Percentiles rank a stretch among this genome's conserved stretches.
phyloP scores from a whole-genome alignment of 2,797 vertebrate species.

The Gallinago nigripennis region DNA sequence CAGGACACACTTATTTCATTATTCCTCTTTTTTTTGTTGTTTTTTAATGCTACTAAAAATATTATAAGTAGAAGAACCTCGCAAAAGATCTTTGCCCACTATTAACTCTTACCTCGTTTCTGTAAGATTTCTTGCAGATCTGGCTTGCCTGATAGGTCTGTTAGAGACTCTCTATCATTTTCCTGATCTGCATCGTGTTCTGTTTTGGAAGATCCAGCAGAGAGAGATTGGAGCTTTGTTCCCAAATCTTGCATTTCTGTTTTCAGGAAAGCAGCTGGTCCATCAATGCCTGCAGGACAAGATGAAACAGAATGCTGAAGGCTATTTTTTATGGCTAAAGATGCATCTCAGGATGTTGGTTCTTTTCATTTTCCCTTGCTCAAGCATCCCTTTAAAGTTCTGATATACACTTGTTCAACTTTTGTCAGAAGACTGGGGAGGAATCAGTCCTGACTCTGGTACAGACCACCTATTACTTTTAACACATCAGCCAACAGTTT shows the following conservation, averaged over 20 bases:
- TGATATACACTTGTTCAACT: not conserved
- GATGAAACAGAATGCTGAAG: not conserved
- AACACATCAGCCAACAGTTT: not conserved
- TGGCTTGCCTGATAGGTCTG: slow-evolving; percentile 78
- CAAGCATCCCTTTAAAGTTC: not conserved
- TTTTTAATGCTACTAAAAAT: not conserved
- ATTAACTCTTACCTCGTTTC: slow-evolving; percentile 82
- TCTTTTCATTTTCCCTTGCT: not conserved
- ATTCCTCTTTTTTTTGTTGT: not conserved
- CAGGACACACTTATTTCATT: not conserved
- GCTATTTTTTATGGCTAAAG: not conserved
- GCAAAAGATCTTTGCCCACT: slow-evolving; percentile 78
- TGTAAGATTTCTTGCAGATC: slow-evolving; percentile 91
- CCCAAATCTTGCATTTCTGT: slow-evolving; percentile 80
- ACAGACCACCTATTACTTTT: not conserved
- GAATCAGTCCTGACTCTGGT: not conserved
- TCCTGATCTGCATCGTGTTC: slow-evolving; percentile 78
- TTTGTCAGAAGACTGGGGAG: not conserved
- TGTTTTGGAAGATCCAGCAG: slow-evolving; percentile 75
- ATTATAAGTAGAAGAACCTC: not conserved
- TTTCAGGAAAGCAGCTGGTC: slow-evolving; percentile 86
- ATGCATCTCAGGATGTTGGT: not conserved
- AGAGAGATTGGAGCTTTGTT: slow-evolving; percentile 81
- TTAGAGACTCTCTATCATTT: slow-evolving; percentile 74
- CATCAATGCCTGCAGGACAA: slow-evolving; percentile 85